These are phyloP conservation scores for Tachina fera DNA, from an alignment of 2,888 invertebrate species.

Conservation along the genomic window DNA sequence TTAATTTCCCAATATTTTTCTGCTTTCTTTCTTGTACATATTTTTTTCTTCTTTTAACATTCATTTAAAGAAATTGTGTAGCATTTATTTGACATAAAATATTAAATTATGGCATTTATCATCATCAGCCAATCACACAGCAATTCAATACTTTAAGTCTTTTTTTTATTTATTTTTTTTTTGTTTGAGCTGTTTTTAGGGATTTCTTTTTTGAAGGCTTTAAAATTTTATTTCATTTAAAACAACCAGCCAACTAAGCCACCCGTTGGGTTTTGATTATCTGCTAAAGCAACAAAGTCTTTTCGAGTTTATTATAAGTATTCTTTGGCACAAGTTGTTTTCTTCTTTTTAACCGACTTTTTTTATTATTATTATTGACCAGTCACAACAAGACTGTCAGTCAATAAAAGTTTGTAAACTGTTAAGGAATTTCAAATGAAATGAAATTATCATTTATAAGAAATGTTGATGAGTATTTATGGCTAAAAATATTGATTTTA, in stretches of 20 bases:
- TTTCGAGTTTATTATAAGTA: slow-evolving; percentile 27
- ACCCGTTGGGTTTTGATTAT: slow-evolving; percentile 73
- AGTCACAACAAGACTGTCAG: slow-evolving; percentile 1
- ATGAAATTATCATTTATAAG: slow-evolving; percentile 45
- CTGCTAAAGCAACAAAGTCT: slow-evolving; percentile 68
- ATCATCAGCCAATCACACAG: slow-evolving; percentile 73
- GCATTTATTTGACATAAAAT: slow-evolving; percentile 72
- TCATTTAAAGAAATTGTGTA: slow-evolving; percentile 41
- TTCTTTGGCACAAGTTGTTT: slow-evolving; percentile 44
- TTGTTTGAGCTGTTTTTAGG: neutral
- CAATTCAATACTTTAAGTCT: slow-evolving; percentile 64
- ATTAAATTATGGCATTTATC: slow-evolving; percentile 76
- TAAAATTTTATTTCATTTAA: slow-evolving; percentile 46
- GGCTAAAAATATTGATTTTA: slow-evolving; percentile 44
- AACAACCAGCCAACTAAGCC: slow-evolving; percentile 62
- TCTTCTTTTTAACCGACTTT: neutral
- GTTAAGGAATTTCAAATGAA: slow-evolving; percentile 34
- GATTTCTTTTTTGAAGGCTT: slow-evolving; percentile 38
- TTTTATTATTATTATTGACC: slow-evolving; percentile 10
- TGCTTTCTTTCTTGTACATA: neutral
- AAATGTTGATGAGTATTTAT: slow-evolving; percentile 56
- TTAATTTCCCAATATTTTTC: slow-evolving; percentile 57
- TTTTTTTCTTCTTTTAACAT: neutral
- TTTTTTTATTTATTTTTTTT: neutral
- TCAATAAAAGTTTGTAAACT: slow-evolving; percentile 10